Evolutionary conservation across 2,888 invertebrate genomes (phyloP).

Genomic region (Drosophila austrosaltans): DNA sequence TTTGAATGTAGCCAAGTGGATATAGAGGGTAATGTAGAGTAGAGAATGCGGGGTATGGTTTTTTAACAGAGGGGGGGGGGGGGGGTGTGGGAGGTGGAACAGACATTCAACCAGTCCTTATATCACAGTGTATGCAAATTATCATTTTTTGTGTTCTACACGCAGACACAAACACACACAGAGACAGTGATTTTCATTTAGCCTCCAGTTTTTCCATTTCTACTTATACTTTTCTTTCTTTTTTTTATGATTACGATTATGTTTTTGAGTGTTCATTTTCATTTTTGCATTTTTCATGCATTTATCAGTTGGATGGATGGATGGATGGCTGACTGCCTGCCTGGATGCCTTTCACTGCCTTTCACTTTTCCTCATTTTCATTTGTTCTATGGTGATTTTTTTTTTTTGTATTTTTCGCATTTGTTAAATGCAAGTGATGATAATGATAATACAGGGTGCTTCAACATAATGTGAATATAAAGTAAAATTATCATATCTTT

Average conservation of each 20-base stretch:
- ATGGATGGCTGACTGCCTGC: neutral
- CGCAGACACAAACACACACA: conserved; percentile 11
- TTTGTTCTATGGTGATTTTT: conserved; percentile 1
- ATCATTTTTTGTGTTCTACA: conserved; percentile 41
- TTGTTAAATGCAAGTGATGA: conserved; percentile 1
- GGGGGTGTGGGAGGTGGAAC: conserved; percentile 18
- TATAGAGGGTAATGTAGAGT: conserved; percentile 29
- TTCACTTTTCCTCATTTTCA: conserved; percentile 5
- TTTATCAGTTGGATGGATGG: conserved; percentile 36
- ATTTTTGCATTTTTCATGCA: conserved; percentile 62
- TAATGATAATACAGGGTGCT: neutral
- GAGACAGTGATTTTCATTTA: conserved; percentile 36
- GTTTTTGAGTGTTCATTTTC: conserved; percentile 49
- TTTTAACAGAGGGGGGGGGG: neutral
- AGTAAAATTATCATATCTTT: neutral
- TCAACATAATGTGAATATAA: neutral
- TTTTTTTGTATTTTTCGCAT: neutral
- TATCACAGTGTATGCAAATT: conserved; percentile 53
- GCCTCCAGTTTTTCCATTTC: conserved; percentile 23
- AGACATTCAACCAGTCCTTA: conserved; percentile 25
- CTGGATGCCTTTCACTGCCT: neutral
- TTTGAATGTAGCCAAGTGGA: conserved; percentile 39
- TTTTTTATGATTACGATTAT: conserved; percentile 70
- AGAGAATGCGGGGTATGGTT: conserved; percentile 10
- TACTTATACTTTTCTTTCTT: conserved; percentile 30